Base-by-base conservation (phyloP, 2,888 invertebrate species). In the Onchidella celtica region DNA sequence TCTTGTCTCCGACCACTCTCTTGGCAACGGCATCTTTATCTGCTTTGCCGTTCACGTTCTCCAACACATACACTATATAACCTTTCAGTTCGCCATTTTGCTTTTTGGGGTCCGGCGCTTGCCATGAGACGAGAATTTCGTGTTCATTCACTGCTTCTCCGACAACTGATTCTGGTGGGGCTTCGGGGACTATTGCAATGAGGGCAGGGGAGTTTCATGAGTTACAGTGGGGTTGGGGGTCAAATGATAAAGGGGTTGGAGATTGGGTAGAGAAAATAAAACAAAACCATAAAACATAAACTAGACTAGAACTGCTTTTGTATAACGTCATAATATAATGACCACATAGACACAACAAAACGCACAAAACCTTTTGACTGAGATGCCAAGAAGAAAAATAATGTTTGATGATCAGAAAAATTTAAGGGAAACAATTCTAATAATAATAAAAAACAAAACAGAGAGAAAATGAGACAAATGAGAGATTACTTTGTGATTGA, bases 131-230 rank as follows among this genome's bases (percentile, higher is more conserved):
- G 90, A 96, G 95, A 92, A 99, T 96, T 88, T 97, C 96, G 85
- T 97, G 97, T 87, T 98, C 97, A 94, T 97, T 97, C 93, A 96
- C 95, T 90, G 98, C 96, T 94, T 95, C 95, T 88, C 97, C 98
- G 89, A 96, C 96, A 94, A 99, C 97, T 95, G 98, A 97, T 95
- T 96, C 96, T 92, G 99, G 99, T 91, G 99, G 97, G 92, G 97
- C 98, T 94, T 97, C 97, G 93, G 99, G 99, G 95, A 98, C 99
- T 99, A 89, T 76, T 36, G n/a, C n/a, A n/a, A n/a, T n/a, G n/a
- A 34, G 21, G 79, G 38, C 36, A 55, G 29, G 21, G 34, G 32
- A 36, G 68, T 27, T 29, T 63, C n/a, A 2, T 24, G 27, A 11
- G 57, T 70, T 70, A 73, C n/a, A 66, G 36, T 17, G 34, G 57